Base-by-base conservation (phyloP, 2,797 vertebrate species). In the Tympanoctomys barrerae region DNA sequence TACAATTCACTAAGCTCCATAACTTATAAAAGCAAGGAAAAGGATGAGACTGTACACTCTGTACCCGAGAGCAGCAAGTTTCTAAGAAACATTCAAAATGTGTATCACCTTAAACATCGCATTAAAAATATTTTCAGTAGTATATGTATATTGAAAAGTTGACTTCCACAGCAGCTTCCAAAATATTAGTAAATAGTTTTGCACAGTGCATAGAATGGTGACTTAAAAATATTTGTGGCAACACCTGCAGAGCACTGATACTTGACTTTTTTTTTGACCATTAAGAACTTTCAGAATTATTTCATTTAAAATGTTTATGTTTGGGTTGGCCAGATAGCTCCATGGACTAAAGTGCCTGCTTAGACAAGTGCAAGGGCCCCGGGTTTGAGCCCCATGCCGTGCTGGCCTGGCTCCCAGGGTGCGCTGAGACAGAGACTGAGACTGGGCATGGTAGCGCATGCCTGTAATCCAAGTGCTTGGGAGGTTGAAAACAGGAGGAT, bases 81-180 rank as follows among this genome's bases (percentile, higher is more conserved):
- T 73, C 16, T 11, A 61, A 57, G n/a, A 89, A 68, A 18, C 7
- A 36, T 80, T 91, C 31, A 59, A 52, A 73, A 64, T 87, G 21
- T 80, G 82, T 62, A 16, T 90, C 24, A 42, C 61, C 80, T 75
- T 87, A 80, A 93, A 84, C 71, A 10, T 82, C 78, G 94, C 33
- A 36, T 91, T 77, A 33, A 46, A 89, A 77, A 92, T 79, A 86
- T 62, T 71, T 87, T 91, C 21, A 89, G 59, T 71, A 26, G 2
- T 31, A 3, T 26, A 9, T 90, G 11, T 78, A 13, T 66, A 88
- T 94, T 88, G 82, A 87, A 82, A 93, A 36, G 36, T 42, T 95
- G 33, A n/a, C 49, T 80, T 87, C 7, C 46, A 39, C 33, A 70
- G 9, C 42, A 68, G 46, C 57, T 24, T 46, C 70, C 54, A 59